Evolutionary conservation across 37 sponge, comb jelly and placozoan genomes (phyloP).

Genomic region (Halisarca cf. caerulea): DNA sequence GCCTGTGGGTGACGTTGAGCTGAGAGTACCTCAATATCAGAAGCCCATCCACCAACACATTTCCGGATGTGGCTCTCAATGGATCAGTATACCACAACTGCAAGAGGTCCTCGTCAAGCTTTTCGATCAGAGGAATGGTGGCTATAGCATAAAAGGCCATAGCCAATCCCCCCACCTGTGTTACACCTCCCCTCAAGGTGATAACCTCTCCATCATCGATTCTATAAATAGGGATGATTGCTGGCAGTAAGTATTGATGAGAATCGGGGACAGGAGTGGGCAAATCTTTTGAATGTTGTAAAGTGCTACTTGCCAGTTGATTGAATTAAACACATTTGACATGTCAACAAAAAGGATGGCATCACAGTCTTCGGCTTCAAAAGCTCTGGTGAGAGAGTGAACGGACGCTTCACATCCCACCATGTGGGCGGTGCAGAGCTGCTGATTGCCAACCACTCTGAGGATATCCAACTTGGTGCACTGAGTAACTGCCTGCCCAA

Average conservation of each 20-base stretch:
- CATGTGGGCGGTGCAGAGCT: background rate
- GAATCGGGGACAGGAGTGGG: slow-evolving; percentile 28
- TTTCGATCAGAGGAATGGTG: slow-evolving; percentile 37
- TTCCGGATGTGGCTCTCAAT: no score
- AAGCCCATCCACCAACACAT: no score
- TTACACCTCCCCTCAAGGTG: slow-evolving; percentile 44
- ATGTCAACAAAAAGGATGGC: background rate
- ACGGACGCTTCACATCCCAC: slow-evolving; percentile 12
- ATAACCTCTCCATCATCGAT: slow-evolving; percentile 38
- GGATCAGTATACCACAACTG: slow-evolving; percentile 31
- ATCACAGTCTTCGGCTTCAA: background rate
- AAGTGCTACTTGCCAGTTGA: slow-evolving; percentile 39
- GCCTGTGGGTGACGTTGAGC: no score
- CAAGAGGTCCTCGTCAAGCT: slow-evolving; percentile 10
- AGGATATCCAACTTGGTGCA: background rate
- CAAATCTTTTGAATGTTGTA: slow-evolving; percentile 35
- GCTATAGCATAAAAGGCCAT: slow-evolving; percentile 57
- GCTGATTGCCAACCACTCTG: background rate
- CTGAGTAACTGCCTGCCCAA: background rate
- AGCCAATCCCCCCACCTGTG: background rate
- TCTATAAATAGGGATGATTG: slow-evolving; percentile 22
- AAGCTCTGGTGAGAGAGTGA: background rate
- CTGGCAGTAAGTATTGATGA: slow-evolving; percentile 33
- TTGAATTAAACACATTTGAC: slow-evolving; percentile 34
- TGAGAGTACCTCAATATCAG: no score